These are phyloP conservation scores for Phasia obesa DNA, from an alignment of 2,888 invertebrate species.

Conservation along the genomic window DNA sequence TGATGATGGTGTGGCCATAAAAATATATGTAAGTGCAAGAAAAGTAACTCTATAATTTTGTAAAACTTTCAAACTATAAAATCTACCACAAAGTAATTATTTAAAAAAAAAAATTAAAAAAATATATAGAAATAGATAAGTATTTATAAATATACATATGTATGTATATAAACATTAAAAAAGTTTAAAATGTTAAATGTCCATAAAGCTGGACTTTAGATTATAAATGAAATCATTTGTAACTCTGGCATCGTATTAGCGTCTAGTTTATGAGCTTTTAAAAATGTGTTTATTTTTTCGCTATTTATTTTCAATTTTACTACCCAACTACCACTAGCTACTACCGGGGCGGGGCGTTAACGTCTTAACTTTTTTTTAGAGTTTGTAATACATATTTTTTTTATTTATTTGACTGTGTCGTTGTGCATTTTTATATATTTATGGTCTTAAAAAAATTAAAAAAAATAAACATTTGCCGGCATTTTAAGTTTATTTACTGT, in stretches of 20 bases:
- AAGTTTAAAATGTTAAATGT: no score
- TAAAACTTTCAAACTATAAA: no score
- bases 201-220: no score
- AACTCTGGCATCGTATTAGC: constrained; percentile 40
- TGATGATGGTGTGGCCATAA: no score
- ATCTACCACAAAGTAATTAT: no score
- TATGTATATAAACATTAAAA: no score
- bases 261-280: constrained; percentile 28
- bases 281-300: constrained; percentile 8
- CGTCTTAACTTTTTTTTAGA: constrained; percentile 51
- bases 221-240: constrained; percentile 45
- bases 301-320: constrained; percentile 55
- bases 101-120: no score
- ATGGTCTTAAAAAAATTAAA: constrained; percentile 34
- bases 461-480: constrained; percentile 57
- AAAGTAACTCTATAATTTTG: no score
- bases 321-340: constrained; percentile 30
- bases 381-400: constrained; percentile 41
- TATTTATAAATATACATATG: no score
- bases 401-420: constrained; percentile 48
- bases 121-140: no score
- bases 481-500: constrained; percentile 66
- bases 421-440: constrained; percentile 50
- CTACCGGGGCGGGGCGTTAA: constrained; percentile 57
- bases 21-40: no score